A percentile compares a stretch with the other conserved stretches of the same genome.
phyloP scores from a whole-genome alignment of 2,797 vertebrate genomes.

The Garrulus glandarius region DNA sequence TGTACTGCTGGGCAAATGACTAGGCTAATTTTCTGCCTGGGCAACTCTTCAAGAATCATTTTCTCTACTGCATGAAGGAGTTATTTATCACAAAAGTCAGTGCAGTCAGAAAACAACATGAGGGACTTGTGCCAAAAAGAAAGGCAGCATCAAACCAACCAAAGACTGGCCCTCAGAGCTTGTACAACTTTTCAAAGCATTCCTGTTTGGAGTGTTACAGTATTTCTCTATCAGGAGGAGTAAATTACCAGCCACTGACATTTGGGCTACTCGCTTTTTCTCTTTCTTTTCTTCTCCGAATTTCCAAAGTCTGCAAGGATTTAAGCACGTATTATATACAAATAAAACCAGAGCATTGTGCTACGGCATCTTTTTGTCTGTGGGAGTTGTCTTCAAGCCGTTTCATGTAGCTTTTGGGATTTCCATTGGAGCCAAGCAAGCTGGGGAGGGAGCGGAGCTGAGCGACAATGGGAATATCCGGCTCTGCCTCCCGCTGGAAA shows the following conservation, averaged over 20 bases:
- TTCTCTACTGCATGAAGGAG: neutral
- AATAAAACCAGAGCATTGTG: neutral
- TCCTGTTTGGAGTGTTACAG: neutral
- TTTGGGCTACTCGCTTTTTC: neutral
- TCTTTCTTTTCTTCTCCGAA: neutral
- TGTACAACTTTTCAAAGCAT: neutral
- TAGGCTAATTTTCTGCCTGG: neutral
- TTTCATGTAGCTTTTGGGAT: neutral
- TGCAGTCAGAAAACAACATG: neutral
- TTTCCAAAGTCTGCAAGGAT: neutral
- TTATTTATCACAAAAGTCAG: neutral
- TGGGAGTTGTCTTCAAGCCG: neutral
- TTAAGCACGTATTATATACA: neutral
- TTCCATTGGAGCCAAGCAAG: neutral
- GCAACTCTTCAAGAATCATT: neutral
- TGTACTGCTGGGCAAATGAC: neutral
- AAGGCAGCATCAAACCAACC: neutral
- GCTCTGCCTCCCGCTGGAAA: neutral
- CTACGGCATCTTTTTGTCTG: neutral
- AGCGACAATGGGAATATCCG: slow-evolving; percentile 2
- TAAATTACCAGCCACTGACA: neutral
- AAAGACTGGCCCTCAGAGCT: neutral
- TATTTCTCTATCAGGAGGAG: neutral
- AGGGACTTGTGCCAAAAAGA: neutral
- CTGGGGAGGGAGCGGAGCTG: neutral